Percentiles rank a stretch among this genome's conserved stretches.
These are phyloP conservation scores for Thalassarche chlororhynchos DNA, from an alignment of 2,113 vertebrate genomes.

Conservation along the genomic window DNA sequence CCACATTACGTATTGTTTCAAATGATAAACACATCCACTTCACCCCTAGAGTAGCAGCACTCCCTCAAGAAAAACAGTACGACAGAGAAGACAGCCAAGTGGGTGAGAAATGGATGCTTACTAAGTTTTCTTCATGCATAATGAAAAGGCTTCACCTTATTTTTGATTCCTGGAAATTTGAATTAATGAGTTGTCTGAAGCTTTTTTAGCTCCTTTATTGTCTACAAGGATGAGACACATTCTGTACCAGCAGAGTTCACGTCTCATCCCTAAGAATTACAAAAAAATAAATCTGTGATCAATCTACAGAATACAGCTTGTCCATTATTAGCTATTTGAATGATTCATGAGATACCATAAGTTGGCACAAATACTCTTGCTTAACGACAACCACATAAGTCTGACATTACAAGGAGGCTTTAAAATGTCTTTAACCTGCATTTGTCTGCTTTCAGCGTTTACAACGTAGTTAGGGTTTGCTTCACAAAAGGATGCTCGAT, in stretches of 20 bases:
- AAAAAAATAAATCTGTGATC: background rate
- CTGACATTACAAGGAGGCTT: background rate
- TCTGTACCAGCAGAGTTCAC: background rate
- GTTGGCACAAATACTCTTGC: background rate
- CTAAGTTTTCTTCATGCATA: background rate
- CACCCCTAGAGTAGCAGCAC: background rate
- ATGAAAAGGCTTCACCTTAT: background rate
- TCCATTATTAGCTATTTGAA: conserved; percentile 19
- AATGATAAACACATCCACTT: background rate
- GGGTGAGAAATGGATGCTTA: background rate
- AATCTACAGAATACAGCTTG: conserved; percentile 33
- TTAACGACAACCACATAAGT: background rate
- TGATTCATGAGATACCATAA: background rate
- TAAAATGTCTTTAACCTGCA: background rate
- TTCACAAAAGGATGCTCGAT: background rate
- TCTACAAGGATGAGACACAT: background rate
- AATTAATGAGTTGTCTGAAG: conserved; percentile 12
- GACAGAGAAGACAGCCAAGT: background rate
- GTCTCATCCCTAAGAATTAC: background rate
- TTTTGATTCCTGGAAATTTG: conserved; percentile 36
- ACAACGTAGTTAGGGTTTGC: background rate
- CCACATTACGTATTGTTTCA: background rate
- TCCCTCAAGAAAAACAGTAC: background rate
- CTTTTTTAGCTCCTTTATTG: background rate
- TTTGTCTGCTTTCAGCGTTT: background rate